Evolutionary conservation across 2,113 vertebrate species (phyloP).

Genomic region (Aepyceros melampus): DNA sequence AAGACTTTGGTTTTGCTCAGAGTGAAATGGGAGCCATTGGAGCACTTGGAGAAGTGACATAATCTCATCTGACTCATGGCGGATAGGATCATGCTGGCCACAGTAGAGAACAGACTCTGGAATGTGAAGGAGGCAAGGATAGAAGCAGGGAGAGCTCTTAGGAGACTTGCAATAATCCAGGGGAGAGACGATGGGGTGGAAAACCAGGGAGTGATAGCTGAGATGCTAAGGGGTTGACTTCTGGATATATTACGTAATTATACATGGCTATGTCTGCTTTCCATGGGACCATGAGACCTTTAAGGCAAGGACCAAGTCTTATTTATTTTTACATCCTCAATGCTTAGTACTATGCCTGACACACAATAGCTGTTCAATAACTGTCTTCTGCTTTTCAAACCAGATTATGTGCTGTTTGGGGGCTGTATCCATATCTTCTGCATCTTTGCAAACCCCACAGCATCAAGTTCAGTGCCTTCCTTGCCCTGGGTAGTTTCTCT

Average conservation of each 20-base stretch:
- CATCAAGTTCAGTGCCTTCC: background rate
- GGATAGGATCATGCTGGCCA: background rate
- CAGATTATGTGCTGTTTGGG: background rate
- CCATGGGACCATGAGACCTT: background rate
- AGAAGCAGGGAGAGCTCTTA: background rate
- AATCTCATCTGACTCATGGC: conserved; percentile 2
- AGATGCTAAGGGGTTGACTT: background rate
- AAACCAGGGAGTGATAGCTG: background rate
- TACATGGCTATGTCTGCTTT: background rate
- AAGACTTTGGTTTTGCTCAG: conserved; percentile 16
- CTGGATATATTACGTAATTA: conserved; percentile 2
- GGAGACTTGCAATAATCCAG: background rate
- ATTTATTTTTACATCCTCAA: background rate
- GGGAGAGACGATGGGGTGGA: background rate
- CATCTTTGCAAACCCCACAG: background rate
- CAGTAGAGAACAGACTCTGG: background rate
- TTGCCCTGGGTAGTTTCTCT: background rate
- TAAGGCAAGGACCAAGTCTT: background rate
- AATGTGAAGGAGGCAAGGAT: background rate
- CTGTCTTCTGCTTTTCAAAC: background rate
- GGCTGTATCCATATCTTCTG: background rate
- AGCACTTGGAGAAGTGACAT: background rate
- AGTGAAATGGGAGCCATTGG: background rate
- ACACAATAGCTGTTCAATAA: background rate
- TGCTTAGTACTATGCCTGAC: background rate